Evolutionary conservation across 37 sponge, comb jelly and placozoan species (phyloP).

Genomic region (Trichoplax adhaerens): DNA sequence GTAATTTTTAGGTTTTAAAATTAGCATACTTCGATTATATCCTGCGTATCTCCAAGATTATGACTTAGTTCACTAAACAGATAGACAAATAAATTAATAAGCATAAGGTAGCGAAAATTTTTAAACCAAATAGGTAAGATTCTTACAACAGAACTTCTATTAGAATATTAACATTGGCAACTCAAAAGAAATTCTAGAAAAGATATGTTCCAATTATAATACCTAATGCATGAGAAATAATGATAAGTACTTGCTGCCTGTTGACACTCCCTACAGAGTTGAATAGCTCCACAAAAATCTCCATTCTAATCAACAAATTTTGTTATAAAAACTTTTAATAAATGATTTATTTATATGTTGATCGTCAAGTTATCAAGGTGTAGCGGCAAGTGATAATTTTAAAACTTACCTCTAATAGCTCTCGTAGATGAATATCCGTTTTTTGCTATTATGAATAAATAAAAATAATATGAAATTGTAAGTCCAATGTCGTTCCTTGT

Average conservation of each 20-base stretch:
- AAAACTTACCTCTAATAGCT: constrained; percentile 30
- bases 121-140: not conserved
- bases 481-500: not conserved
- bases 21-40: constrained; percentile 15
- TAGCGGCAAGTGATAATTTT: not conserved
- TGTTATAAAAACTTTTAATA: too few relatives aligned
- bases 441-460: constrained; percentile 34
- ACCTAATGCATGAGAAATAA: constrained; percentile 68
- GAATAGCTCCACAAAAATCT: constrained; percentile 59
- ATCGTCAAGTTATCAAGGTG: too few relatives aligned
- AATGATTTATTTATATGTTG: too few relatives aligned
- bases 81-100: constrained; percentile 3
- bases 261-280: constrained; percentile 68
- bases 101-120: not conserved
- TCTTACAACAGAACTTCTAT: too few relatives aligned
- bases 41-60: constrained; percentile 51
- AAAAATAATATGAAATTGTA: not conserved
- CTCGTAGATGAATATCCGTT: constrained; percentile 37
- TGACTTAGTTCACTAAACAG: constrained; percentile 32
- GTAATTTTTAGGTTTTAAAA: too few relatives aligned
- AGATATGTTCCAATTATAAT: not conserved
- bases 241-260: constrained; percentile 60
- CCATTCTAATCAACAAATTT: constrained; percentile 30
- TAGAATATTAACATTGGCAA: too few relatives aligned
- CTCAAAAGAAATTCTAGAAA: too few relatives aligned